Evolutionary conservation across 2,113 vertebrate species (phyloP).

Genomic region (Actenoides hombroni): DNA sequence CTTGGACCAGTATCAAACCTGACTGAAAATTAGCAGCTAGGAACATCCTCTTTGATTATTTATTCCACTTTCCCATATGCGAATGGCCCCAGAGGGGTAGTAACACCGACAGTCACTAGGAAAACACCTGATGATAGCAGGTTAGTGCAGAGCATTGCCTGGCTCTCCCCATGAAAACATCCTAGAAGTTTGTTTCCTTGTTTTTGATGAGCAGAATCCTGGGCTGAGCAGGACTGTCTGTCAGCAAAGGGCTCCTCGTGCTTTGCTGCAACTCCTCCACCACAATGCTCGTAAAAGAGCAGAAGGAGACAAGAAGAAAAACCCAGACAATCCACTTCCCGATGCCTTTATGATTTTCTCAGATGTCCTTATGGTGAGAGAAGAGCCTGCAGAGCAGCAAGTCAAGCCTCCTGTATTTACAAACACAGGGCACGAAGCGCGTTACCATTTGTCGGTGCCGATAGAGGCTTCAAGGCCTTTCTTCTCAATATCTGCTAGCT

Average conservation of each 20-base stretch:
- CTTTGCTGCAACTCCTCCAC: neutral
- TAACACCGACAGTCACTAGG: slow-evolving; percentile 15
- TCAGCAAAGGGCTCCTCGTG: neutral
- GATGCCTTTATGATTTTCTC: neutral
- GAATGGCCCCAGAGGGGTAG: slow-evolving; percentile 34
- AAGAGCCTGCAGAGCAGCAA: neutral
- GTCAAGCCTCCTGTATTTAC: neutral
- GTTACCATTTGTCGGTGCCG: neutral
- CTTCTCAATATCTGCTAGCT: neutral
- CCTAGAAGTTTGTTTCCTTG: neutral
- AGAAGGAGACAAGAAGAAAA: neutral
- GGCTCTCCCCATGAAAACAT: neutral
- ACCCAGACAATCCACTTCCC: neutral
- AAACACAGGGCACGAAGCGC: neutral
- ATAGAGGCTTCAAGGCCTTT: neutral
- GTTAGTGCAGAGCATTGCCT: neutral
- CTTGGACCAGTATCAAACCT: slow-evolving; percentile 47
- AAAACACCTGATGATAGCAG: slow-evolving; percentile 47
- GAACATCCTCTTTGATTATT: slow-evolving; percentile 63
- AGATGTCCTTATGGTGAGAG: neutral
- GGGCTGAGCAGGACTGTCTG: neutral
- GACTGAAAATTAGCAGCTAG: slow-evolving; percentile 62
- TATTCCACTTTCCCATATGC: slow-evolving; percentile 47
- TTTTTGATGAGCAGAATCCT: neutral
- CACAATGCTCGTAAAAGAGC: neutral